Evolutionary conservation across 2,888 invertebrate genomes (phyloP).

Genomic region (Morpho helenor): DNA sequence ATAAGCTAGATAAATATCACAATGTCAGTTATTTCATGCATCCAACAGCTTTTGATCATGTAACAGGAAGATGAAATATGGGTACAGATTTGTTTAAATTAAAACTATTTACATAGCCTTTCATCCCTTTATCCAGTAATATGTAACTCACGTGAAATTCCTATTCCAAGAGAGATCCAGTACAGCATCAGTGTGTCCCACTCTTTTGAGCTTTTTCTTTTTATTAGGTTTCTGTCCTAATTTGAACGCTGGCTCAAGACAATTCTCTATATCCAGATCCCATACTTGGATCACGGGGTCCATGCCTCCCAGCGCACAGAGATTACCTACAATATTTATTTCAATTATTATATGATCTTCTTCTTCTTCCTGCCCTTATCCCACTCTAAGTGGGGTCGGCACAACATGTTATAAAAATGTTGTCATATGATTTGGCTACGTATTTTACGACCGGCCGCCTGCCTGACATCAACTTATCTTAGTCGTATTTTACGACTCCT

Average conservation of each 20-base stretch:
- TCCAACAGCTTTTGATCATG: no score
- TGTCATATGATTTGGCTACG: no score
- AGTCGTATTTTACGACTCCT: no score
- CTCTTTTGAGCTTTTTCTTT: slow-evolving; percentile 83
- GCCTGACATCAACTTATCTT: no score
- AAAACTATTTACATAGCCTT: not conserved
- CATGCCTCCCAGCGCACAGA: slow-evolving; percentile 96
- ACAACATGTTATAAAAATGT: no score
- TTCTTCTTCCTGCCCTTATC: no score
- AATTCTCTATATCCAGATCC: slow-evolving; percentile 96
- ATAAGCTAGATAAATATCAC: no score
- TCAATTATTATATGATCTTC: not conserved
- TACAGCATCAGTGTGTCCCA: slow-evolving; percentile 94
- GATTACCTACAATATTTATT: slow-evolving; percentile 80
- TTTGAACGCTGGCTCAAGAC: slow-evolving; percentile 91
- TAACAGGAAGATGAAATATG: no score
- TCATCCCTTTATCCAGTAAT: not conserved
- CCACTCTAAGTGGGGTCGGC: no score
- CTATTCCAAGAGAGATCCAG: slow-evolving; percentile 95
- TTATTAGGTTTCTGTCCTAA: slow-evolving; percentile 87
- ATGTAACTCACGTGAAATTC: slow-evolving; percentile 78
- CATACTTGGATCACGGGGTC: slow-evolving; percentile 96
- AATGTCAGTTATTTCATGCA: no score
- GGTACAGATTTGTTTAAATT: no score
- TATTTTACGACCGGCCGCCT: no score